These are phyloP conservation scores for Urosaurus nigricauda DNA, from an alignment of 2,797 vertebrate genomes.

Conservation along the genomic window DNA sequence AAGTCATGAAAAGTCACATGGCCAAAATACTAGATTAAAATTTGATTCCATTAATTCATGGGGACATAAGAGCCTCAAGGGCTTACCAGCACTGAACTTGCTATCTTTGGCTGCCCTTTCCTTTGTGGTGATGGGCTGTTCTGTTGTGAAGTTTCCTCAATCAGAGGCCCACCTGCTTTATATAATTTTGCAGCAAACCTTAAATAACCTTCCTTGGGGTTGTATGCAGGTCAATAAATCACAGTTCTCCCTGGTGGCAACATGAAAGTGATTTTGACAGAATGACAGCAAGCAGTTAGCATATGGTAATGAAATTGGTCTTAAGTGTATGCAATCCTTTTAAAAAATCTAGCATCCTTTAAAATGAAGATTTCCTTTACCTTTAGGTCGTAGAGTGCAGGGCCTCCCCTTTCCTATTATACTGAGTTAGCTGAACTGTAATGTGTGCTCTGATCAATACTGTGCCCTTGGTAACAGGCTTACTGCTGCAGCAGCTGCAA, in stretches of 20 bases:
- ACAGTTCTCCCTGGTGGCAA: background rate
- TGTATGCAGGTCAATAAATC: background rate
- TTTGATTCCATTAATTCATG: background rate
- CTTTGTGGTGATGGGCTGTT: background rate
- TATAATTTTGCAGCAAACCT: background rate
- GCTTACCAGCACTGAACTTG: slow-evolving; percentile 5
- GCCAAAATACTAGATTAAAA: background rate
- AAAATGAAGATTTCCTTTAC: slow-evolving; percentile 17
- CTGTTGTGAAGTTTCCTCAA: slow-evolving; percentile 7
- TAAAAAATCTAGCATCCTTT: background rate
- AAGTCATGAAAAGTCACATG: background rate
- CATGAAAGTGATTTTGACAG: background rate
- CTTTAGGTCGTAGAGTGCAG: background rate
- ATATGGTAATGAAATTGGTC: background rate
- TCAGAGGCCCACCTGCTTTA: slow-evolving; percentile 9
- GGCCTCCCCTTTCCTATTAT: slow-evolving; percentile 57
- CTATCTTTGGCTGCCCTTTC: slow-evolving; percentile 16
- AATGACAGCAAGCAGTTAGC: background rate
- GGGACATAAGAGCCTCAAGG: slow-evolving; percentile 1
- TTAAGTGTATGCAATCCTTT: too few species aligned
- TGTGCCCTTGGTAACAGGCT: slow-evolving; percentile 82
- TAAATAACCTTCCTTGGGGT: background rate
- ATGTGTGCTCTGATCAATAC: slow-evolving; percentile 78
- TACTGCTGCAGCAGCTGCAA: slow-evolving; percentile 77
- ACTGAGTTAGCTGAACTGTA: slow-evolving; percentile 70